These are phyloP conservation scores for Cyclopterus lumpus DNA, from an alignment of 2,797 vertebrate species.

Conservation along the genomic window DNA sequence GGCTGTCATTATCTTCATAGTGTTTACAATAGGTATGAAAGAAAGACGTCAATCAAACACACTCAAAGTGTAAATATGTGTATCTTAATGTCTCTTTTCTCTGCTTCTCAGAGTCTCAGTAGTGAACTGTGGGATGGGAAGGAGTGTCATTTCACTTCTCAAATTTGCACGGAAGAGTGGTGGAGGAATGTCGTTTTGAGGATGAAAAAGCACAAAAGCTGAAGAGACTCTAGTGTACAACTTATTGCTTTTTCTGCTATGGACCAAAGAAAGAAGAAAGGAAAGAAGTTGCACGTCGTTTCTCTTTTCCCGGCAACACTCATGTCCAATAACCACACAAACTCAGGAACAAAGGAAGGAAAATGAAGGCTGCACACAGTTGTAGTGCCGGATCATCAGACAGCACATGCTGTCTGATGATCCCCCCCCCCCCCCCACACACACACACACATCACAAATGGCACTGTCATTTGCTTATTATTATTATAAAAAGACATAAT, in stretches of 20 bases:
- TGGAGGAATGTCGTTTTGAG: conserved; percentile 33
- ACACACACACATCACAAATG: conserved; percentile 13
- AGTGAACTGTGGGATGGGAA: conserved; percentile 38
- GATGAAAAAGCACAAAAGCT: conserved; percentile 68
- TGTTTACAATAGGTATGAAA: conserved; percentile 77
- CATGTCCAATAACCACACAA: conserved; percentile 42
- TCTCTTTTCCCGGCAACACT: conserved; percentile 39
- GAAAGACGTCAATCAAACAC: conserved; percentile 8
- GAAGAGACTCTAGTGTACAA: conserved; percentile 37
- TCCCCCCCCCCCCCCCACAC: too few species aligned
- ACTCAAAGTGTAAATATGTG: conserved; percentile 8
- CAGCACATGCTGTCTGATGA: background rate
- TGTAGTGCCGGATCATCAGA: conserved; percentile 22
- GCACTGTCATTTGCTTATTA: conserved; percentile 10
- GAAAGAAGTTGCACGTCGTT: conserved; percentile 23
- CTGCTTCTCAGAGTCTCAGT: conserved; percentile 50
- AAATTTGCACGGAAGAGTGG: conserved; percentile 62
- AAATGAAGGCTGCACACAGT: conserved; percentile 14
- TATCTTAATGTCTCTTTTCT: conserved; percentile 25
- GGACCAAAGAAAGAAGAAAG: conserved; percentile 38
- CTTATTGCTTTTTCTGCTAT: conserved; percentile 37
- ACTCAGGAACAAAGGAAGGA: conserved; percentile 65
- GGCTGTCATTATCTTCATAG: conserved; percentile 86
- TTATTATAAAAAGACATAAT: background rate
- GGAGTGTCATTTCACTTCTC: conserved; percentile 44